Evolutionary conservation across 2,888 invertebrate genomes (phyloP).

Genomic region (Nomada fabriciana): DNA sequence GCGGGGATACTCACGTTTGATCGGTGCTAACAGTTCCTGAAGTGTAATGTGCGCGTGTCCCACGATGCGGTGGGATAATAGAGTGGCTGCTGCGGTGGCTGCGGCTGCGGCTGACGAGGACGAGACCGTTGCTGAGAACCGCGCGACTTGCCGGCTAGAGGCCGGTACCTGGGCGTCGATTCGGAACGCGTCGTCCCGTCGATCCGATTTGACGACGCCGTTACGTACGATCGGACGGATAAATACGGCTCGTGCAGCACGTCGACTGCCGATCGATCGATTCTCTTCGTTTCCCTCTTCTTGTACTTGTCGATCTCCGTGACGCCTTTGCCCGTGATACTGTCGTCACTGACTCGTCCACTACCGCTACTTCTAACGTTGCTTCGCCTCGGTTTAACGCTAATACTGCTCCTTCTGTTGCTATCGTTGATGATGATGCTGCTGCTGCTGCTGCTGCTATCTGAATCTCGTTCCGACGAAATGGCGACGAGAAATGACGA

Average conservation of each 20-base stretch:
- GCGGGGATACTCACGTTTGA: slow-evolving; percentile 78
- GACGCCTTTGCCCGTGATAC: slow-evolving; percentile 48
- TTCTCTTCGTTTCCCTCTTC: slow-evolving; percentile 64
- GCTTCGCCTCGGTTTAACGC: slow-evolving; percentile 53
- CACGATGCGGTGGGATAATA: slow-evolving; percentile 68
- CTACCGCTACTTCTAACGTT: slow-evolving; percentile 68
- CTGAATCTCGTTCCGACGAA: slow-evolving; percentile 74
- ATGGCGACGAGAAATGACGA: slow-evolving; percentile 80
- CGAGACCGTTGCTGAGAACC: slow-evolving; percentile 67
- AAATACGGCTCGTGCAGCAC: slow-evolving; percentile 77
- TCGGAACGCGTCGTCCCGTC: slow-evolving; percentile 69
- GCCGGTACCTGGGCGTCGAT: slow-evolving; percentile 71
- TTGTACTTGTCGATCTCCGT: slow-evolving; percentile 62
- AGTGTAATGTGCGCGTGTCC: slow-evolving; percentile 81
- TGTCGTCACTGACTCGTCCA: slow-evolving; percentile 32
- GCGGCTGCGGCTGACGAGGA: slow-evolving; percentile 67
- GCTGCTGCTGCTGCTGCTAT: slow-evolving; percentile 68
- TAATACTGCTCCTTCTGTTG: slow-evolving; percentile 65
- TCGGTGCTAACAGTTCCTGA: slow-evolving; percentile 84
- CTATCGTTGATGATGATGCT: slow-evolving; percentile 64
- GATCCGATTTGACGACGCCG: slow-evolving; percentile 69
- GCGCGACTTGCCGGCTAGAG: slow-evolving; percentile 66
- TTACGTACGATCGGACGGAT: slow-evolving; percentile 81
- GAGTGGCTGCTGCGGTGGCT: slow-evolving; percentile 59
- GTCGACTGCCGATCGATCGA: slow-evolving; percentile 76